Evolutionary conservation across 2,888 invertebrate genomes (phyloP).

Genomic region (Anticlea derivata): DNA sequence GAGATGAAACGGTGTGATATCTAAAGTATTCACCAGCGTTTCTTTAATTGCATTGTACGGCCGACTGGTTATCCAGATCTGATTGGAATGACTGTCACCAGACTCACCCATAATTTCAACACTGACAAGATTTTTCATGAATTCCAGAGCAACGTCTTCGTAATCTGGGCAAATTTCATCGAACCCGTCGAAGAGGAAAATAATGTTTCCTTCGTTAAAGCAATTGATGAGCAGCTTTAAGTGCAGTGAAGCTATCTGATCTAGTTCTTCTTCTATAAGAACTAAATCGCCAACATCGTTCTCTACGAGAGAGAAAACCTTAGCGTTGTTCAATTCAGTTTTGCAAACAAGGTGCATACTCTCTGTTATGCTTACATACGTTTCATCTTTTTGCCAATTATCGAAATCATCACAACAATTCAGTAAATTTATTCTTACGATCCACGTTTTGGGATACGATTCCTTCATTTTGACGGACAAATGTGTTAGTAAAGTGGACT

Average conservation of each 20-base stretch:
- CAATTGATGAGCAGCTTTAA: background rate
- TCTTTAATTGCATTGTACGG: background rate
- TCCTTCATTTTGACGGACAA: slow-evolving; percentile 12
- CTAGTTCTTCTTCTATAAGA: background rate
- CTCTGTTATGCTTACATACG: slow-evolving; percentile 1
- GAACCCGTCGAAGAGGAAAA: background rate
- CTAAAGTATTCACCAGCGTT: background rate
- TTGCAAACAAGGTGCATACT: slow-evolving; percentile 14
- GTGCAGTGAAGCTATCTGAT: background rate
- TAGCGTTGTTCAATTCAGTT: background rate
- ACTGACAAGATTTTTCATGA: background rate
- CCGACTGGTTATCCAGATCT: background rate
- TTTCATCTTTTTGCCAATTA: slow-evolving; percentile 1
- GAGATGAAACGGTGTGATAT: background rate
- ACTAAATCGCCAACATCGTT: background rate
- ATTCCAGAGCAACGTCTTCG: background rate
- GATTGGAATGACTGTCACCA: background rate
- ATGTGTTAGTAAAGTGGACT: slow-evolving; percentile 13
- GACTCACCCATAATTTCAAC: no score
- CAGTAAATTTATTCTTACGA: slow-evolving; percentile 11
- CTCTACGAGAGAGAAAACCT: background rate
- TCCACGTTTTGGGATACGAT: slow-evolving; percentile 6
- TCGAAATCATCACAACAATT: slow-evolving; percentile 7
- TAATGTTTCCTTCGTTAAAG: background rate
- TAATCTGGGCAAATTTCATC: slow-evolving; percentile 3